Evolutionary conservation across 1,140 invertebrate genomes (phyloP), one percentile per base, ranked within the genome.

Genomic region (Chrysomallon squamiferum): DNA sequence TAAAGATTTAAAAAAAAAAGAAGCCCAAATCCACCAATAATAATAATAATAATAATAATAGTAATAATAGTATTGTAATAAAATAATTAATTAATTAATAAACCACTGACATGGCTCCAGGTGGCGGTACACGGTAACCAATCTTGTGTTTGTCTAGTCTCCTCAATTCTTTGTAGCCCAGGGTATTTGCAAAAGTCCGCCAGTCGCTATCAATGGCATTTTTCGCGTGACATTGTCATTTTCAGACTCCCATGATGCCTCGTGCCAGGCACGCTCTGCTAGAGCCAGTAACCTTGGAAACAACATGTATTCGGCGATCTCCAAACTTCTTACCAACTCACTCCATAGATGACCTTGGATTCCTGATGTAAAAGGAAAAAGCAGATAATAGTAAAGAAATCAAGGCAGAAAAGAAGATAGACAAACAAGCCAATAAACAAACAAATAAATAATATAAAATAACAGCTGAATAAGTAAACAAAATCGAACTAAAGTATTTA

Each of bases 141-240:
- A 76, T 58, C 11, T 68, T 69, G 25, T 72, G 20, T 29, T 62
- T 60, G 29, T 80, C 81, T 7, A 83, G 71, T 57, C 75, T 50
- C 15, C 58, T 62, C n/a, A 83, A 56, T 59, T 83, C 81, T 50
- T 66, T 68, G 62, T 74, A 68, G 22, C 81, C 81, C 13, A 83
- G 45, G 3, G 69, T 75, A 70, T 77, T 80, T 35, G 75, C 73
- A 47, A 83, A 83, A 11, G 22, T 43, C 47, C 59, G 58, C 78
- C 78, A 81, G 54, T 81, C 78, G 27, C 27, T 49, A 9, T 73
- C 58, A n/a, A 54, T 41, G 2, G 38, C 43, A 2, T 43, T 2
- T 11, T 47, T 11, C 72, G 62, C 22, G 41, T 65, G 2, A 18
- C 30, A 43, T 63, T 64, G 27, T 66, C 54, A 15, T 68, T 33